A percentile compares a stretch with the other conserved stretches of the same genome.
phyloP scores from a whole-genome alignment of 1,140 invertebrate species.

The Prorops nasuta region DNA sequence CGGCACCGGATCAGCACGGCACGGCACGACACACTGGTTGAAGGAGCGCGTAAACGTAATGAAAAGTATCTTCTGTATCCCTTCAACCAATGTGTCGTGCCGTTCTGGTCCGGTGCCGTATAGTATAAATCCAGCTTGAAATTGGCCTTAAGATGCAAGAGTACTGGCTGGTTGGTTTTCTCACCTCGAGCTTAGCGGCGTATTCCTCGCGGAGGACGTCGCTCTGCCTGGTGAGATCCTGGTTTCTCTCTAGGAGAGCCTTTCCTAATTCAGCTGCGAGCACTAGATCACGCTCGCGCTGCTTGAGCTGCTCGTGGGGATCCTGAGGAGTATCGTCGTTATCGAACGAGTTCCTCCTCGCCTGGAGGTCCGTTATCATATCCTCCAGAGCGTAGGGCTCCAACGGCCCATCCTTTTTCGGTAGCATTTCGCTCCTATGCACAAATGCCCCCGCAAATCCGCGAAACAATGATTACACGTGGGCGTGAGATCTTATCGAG shows the following conservation, averaged over 20 bases:
- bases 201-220: conserved; percentile 85
- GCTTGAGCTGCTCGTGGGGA: conserved; percentile 79
- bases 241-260: conserved; percentile 90
- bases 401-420: conserved; percentile 55
- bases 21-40: too few relatives aligned
- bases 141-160: too few relatives aligned
- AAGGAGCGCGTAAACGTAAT: too few relatives aligned
- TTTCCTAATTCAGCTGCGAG: conserved; percentile 93
- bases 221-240: conserved; percentile 84
- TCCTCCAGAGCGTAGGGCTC: conserved; percentile 62
- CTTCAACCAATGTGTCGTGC: too few relatives aligned
- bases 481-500: too few relatives aligned
- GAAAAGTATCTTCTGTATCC: too few relatives aligned
- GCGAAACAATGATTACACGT: neutral
- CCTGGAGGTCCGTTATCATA: conserved; percentile 52
- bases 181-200: conserved; percentile 90
- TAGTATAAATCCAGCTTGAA: too few relatives aligned
- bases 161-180: too few relatives aligned
- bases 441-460: neutral
- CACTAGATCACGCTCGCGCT: conserved; percentile 90
- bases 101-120: too few relatives aligned
- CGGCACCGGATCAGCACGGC: too few relatives aligned
- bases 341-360: conserved; percentile 40
- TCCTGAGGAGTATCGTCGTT: conserved; percentile 59
- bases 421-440: conserved; percentile 45